These are phyloP conservation scores for Lepeophtheirus nordmannii DNA, from an alignment of 2,888 invertebrate species.

Conservation along the genomic window DNA sequence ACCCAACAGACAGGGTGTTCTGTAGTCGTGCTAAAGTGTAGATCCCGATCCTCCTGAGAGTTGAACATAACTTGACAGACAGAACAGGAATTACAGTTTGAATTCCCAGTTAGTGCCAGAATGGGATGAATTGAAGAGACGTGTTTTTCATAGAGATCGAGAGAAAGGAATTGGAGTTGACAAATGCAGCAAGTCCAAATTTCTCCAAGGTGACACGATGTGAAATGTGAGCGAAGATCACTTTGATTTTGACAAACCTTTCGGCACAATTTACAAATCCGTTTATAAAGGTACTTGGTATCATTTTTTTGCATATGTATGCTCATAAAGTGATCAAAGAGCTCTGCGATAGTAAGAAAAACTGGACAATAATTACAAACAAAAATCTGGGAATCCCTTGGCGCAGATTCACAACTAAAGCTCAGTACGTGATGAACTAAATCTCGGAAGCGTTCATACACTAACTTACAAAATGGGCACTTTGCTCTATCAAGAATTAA, in stretches of 20 bases:
- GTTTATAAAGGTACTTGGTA: not conserved
- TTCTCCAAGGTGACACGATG: not conserved
- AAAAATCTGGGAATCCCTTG: not conserved
- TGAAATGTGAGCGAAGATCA: not conserved
- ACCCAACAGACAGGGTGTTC: constrained; percentile 2
- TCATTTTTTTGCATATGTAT: not conserved
- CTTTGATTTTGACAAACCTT: not conserved
- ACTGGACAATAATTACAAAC: not conserved
- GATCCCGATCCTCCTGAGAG: not conserved
- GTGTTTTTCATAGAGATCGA: not conserved
- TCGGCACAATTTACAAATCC: not conserved
- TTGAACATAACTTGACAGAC: not conserved
- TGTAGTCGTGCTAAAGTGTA: not conserved
- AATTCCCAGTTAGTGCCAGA: not conserved
- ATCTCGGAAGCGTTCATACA: not conserved
- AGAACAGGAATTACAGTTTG: not conserved
- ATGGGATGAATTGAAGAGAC: not conserved
- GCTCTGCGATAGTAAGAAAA: not conserved
- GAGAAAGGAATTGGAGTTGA: not conserved
- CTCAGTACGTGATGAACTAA: not conserved
- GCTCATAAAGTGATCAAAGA: not conserved
- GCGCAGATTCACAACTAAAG: not conserved
- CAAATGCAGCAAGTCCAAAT: not conserved
- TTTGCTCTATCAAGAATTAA: not conserved
- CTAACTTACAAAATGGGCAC: not conserved